Percentiles rank a stretch among this genome's conserved stretches.
Evolutionary conservation across 2,113 vertebrate species (phyloP).

Genomic region (Eudyptes chrysolophus): DNA sequence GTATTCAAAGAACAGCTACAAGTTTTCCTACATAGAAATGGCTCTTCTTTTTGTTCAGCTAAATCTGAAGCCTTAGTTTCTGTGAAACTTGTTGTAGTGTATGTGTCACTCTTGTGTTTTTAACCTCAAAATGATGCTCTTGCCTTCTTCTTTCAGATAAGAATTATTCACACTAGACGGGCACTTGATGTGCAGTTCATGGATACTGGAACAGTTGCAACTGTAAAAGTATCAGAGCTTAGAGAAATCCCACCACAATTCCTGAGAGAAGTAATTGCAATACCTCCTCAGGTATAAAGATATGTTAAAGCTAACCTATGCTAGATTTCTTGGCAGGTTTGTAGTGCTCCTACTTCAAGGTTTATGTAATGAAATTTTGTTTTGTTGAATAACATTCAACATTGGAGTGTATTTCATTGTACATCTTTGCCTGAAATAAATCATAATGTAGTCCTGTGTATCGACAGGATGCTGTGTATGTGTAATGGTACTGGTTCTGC

Average conservation of each 20-base stretch:
- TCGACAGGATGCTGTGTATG: background rate
- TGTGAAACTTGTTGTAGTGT: background rate
- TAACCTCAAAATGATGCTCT: background rate
- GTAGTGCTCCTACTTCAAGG: background rate
- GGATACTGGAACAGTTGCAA: conserved; percentile 84
- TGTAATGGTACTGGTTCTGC: background rate
- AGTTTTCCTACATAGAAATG: background rate
- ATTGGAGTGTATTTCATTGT: background rate
- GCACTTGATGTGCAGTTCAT: conserved; percentile 87
- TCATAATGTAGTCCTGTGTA: background rate
- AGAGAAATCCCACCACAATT: conserved; percentile 85
- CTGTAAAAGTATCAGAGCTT: conserved; percentile 89
- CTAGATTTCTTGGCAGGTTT: background rate
- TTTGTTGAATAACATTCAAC: background rate
- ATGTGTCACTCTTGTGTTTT: background rate
- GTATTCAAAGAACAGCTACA: background rate
- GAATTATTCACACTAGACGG: conserved; percentile 82
- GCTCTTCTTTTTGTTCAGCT: background rate
- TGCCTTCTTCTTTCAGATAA: conserved; percentile 78
- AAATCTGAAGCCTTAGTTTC: background rate
- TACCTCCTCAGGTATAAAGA: conserved; percentile 87
- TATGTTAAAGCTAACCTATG: background rate
- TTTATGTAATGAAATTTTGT: background rate
- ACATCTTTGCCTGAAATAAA: background rate
- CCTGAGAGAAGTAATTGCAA: conserved; percentile 78